These are phyloP conservation scores for Eurytoma californica DNA, from an alignment of 2,888 invertebrate genomes.

Conservation along the genomic window DNA sequence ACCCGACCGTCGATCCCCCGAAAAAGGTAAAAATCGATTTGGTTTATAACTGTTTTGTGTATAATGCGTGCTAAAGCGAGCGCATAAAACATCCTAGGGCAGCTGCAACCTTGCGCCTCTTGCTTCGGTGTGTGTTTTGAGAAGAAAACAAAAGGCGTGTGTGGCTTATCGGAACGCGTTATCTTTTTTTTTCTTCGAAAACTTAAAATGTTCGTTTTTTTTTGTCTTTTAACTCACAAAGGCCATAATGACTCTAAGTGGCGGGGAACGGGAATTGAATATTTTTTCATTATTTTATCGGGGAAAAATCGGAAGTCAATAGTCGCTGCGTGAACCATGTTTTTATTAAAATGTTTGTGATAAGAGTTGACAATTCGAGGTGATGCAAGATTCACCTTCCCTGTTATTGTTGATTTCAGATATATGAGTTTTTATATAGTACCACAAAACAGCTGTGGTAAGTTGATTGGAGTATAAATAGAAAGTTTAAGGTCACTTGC, in stretches of 20 bases:
- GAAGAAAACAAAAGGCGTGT: background rate
- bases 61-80: background rate
- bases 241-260: too few relatives aligned
- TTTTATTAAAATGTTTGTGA: background rate
- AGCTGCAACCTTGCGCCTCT: slow-evolving; percentile 7
- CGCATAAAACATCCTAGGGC: background rate
- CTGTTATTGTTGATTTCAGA: background rate
- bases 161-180: too few relatives aligned
- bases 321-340: background rate
- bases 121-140: background rate
- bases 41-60: background rate
- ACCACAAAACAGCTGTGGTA: slow-evolving; percentile 3
- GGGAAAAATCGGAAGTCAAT: background rate
- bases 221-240: background rate
- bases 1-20: background rate
- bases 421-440: background rate
- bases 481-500: slow-evolving; percentile 9
- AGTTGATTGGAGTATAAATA: slow-evolving; percentile 24
- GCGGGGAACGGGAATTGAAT: too few relatives aligned
- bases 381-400: background rate
- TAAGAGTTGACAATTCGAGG: background rate
- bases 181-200: background rate
- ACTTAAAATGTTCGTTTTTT: background rate
- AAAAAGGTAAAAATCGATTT: slow-evolving; percentile 22
- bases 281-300: background rate